Percentiles rank a stretch among this genome's conserved stretches.
These are phyloP conservation scores for Echiichthys vipera DNA, from an alignment of 2,797 vertebrate genomes.

Conservation along the genomic window DNA sequence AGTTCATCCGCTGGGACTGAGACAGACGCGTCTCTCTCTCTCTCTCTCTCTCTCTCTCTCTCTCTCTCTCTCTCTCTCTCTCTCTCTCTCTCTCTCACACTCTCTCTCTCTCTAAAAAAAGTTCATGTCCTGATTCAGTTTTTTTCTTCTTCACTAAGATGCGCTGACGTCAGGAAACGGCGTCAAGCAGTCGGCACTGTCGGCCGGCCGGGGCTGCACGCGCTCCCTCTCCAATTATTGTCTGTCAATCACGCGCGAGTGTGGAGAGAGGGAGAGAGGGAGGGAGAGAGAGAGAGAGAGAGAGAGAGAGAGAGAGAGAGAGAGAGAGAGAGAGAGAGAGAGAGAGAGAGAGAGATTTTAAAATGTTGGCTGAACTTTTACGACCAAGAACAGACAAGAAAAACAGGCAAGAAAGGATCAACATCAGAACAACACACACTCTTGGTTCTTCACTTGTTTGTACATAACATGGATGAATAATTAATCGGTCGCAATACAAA, in stretches of 20 bases:
- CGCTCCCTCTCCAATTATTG: slow-evolving; percentile 75
- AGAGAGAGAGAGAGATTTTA: background rate
- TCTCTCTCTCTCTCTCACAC: slow-evolving; percentile 2
- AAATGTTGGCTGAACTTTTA: background rate
- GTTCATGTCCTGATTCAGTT: slow-evolving; percentile 61
- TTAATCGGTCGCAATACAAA: too few species aligned
- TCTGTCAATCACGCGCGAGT: slow-evolving; percentile 68
- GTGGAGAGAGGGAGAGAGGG: background rate
- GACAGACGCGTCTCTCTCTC: slow-evolving; percentile 18
- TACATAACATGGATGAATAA: background rate
- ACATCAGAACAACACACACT: too few species aligned
- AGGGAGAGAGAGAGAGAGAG: background rate
- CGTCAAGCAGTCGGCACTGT: slow-evolving; percentile 78
- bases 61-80: slow-evolving; percentile 1
- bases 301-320: slow-evolving; percentile 13
- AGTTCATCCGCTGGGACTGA: slow-evolving; percentile 61
- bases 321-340: slow-evolving; percentile 1
- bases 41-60: slow-evolving; percentile 4
- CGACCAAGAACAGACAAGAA: background rate
- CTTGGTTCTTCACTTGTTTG: background rate
- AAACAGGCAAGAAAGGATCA: too few species aligned
- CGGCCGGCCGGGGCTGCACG: slow-evolving; percentile 53
- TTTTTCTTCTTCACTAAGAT: slow-evolving; percentile 41
- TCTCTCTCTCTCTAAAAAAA: slow-evolving; percentile 43
- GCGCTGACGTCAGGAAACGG: slow-evolving; percentile 78